Evolutionary conservation across 2,888 invertebrate species (phyloP), one percentile per base, ranked within the genome.

Genomic region (Ptilodon capucinus): DNA sequence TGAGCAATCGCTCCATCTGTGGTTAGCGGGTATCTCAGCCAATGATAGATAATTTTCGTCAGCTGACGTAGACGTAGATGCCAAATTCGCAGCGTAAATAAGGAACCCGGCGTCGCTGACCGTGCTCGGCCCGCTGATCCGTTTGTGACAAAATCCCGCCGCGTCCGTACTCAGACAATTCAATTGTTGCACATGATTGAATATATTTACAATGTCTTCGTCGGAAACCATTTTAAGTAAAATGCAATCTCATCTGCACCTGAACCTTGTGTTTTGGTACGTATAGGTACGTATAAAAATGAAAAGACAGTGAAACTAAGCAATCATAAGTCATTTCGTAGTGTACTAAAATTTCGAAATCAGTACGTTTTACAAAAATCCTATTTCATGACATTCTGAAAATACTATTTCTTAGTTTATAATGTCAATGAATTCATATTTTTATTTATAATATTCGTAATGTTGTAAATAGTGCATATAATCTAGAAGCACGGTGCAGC

Each of bases 101-200:
- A 11, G 35, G 3, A 35, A 17, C 11, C 17, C 35, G 9, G 17
- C 9, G 35, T 7, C 17, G 11, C 9, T 35, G 17, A 11, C 17
- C 17, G 35, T 17, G 9, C 35, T 11, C 35, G 0, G 32, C 4
- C 14, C 32, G 35, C 17, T 17, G 16, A 35, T 35, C 35, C 14
- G 30, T 30, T 41, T 41, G 41, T n/a, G 23, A 14, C 17, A 17
- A 21, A 30, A 41, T 11, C 30, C 11, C 16, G 18, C 30, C 30
- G 11, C 30, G 30, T 28, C 14, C 13, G 23, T 14, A 21, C 23
- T 41, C 41, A 41, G 17, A 41, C 17, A 18, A 16, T 41, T 16
- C 43, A 38, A 42, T 19, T 42, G 17, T 42, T 32, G 32, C 32
- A 32, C 35, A 40, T 44, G 48, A 48, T 50, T 54, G 47, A 50